phyloP scores from a whole-genome alignment of 2,113 vertebrate species.

The Lates calcarifer region DNA sequence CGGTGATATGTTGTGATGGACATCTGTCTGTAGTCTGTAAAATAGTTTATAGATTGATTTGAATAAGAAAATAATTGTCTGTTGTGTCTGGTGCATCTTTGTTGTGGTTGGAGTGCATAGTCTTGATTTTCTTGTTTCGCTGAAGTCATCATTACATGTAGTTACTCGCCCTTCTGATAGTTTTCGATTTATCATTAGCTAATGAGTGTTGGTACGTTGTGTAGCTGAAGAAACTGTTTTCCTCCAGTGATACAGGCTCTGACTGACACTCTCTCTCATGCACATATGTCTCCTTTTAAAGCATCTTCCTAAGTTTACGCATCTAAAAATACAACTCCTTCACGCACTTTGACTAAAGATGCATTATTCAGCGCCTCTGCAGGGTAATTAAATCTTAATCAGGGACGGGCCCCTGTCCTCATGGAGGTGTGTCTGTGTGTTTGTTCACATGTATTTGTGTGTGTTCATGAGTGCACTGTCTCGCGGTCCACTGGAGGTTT shows the following conservation, averaged over 20 bases:
- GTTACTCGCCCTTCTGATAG: neutral
- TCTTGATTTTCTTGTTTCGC: neutral
- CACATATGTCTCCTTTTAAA: slow-evolving; percentile 52
- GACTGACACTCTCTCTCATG: slow-evolving; percentile 16
- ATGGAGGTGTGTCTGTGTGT: slow-evolving; percentile 25
- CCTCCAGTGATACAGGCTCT: neutral
- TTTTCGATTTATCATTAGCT: slow-evolving; percentile 19
- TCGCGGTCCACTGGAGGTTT: neutral
- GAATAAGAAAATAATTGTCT: neutral
- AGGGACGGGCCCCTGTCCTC: slow-evolving; percentile 61
- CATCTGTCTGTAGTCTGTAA: too few relatives aligned
- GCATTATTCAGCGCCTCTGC: slow-evolving; percentile 82
- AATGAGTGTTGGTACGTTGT: slow-evolving; percentile 1
- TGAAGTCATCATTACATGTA: neutral
- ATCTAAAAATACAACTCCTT: slow-evolving; percentile 79
- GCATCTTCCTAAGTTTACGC: slow-evolving; percentile 66
- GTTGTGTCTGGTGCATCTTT: neutral
- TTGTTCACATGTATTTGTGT: neutral
- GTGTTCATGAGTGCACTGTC: neutral
- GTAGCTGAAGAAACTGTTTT: slow-evolving; percentile 3
- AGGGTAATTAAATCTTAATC: slow-evolving; percentile 85
- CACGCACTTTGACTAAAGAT: slow-evolving; percentile 69
- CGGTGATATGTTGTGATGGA: too few relatives aligned
- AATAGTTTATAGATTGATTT: neutral
- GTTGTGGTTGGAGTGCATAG: neutral